Percentiles rank a stretch among this genome's conserved stretches.
These are phyloP conservation scores for Psilanteris sp. DNA, from an alignment of 1,140 invertebrate species.

Conservation along the genomic window DNA sequence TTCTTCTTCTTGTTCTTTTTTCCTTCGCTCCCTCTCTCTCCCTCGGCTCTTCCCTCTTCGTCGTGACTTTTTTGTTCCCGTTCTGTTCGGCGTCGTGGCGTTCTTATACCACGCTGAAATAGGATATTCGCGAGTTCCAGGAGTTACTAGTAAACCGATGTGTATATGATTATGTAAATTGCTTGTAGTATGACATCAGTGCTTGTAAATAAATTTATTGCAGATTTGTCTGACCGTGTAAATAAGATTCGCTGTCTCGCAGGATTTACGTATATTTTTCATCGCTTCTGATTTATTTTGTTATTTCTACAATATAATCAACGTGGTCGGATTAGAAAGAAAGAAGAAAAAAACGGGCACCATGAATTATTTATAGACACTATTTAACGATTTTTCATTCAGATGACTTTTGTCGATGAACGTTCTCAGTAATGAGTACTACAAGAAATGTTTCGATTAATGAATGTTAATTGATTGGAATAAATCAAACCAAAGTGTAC, in stretches of 20 bases:
- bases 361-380: conserved; percentile 53
- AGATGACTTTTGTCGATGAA: conserved; percentile 22
- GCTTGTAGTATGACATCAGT: conserved; percentile 63
- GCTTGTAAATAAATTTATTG: conserved; percentile 66
- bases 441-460: conserved; percentile 20
- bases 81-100: conserved; percentile 22
- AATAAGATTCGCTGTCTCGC: conserved; percentile 58
- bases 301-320: conserved; percentile 61
- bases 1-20: conserved; percentile 2
- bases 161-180: conserved; percentile 65
- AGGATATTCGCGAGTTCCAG: conserved; percentile 62
- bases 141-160: conserved; percentile 52
- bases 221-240: conserved; percentile 61
- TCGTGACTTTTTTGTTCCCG: not conserved
- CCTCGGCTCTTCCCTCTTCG: no score
- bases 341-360: conserved; percentile 19
- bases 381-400: conserved; percentile 37
- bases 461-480: conserved; percentile 22
- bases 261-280: conserved; percentile 59
- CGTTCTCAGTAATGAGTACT: conserved; percentile 14
- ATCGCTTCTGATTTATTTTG: conserved; percentile 63
- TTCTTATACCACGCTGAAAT: conserved; percentile 48
- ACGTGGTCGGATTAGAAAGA: conserved; percentile 37
- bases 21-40: not conserved
- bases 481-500: conserved; percentile 1